Evolutionary conservation across 2,888 invertebrate species (phyloP), one percentile per base, ranked within the genome.

Genomic region (Drosophila birchii): DNA sequence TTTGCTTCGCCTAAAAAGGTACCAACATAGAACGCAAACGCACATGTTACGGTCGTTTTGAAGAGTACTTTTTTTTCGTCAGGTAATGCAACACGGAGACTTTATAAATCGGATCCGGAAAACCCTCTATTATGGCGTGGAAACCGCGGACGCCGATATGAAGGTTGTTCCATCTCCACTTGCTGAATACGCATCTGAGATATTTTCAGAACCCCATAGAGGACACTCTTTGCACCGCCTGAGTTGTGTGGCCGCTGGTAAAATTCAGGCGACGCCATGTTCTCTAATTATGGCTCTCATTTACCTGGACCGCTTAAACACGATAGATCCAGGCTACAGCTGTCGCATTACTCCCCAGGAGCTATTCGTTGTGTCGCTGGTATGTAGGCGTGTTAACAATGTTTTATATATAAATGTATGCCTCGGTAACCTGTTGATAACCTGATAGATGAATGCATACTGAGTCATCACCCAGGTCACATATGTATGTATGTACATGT

Each of bases 341-440:
- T 94, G 95, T 81, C 94, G 94, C 86, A 95, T 97, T 56, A 95
- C 96, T 36, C 98, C 99, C 34, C 96, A 97, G 36, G 98, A 99
- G 92, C 94, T 99, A 69, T 99, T 99, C 93, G 95, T 99, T 67
- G 96, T 99, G 75, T 98, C 99, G 68, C 94, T 99, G 95, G 98
- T 98, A 93, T 93, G 93, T 80, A 23, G 18, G 8, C 32, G 23
- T 8, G 9, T 14, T 8, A 8, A n/a, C n/a, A n/a, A 45, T 16
- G 14, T 29, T n/a, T 12, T 32, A 32, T 1, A 16, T 11, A 20
- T 7, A 34, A 8, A 14, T 49, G 11, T 32, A 32, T 18, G 18
- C 12, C 18, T 8, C 4, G 2, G 14, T 43, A 53, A 84, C 83
- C 81, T 84, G 83, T 84, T 84, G 83, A 84, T 79, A 34, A 51